Conservation (phyloP, 2,113 vertebrate species). For the Trematomus loennbergii region DNA sequence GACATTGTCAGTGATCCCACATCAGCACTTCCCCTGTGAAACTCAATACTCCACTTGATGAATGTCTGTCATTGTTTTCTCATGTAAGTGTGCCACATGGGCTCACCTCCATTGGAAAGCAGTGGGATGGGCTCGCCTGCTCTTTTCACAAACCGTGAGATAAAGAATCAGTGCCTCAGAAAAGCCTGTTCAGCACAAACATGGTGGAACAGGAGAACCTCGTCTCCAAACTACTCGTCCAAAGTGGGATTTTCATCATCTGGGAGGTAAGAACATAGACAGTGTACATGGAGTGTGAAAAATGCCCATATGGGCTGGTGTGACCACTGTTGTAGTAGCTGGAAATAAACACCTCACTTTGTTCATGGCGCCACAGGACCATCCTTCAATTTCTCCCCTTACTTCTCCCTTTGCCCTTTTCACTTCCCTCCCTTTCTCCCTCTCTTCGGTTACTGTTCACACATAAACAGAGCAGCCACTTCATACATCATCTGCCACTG, state of each 20-base stretch:
- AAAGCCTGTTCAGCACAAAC: conserved; percentile 65
- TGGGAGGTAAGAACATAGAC: conserved; percentile 2
- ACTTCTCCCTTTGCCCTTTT: conserved; percentile 9
- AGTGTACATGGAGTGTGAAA: conserved; percentile 74
- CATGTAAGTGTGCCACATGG: conserved; percentile 33
- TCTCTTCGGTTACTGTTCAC: conserved; percentile 16
- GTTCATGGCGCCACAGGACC: conserved; percentile 19
- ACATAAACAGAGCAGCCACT: conserved; percentile 45
- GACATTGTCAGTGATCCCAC: conserved; percentile 53
- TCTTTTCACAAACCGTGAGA: conserved; percentile 19
- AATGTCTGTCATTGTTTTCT: conserved; percentile 63
- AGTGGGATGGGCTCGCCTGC: conserved; percentile 1
- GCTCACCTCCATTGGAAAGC: conserved; percentile 43
- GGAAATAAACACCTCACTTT: conserved; percentile 67
- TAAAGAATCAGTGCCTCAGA: conserved; percentile 34
- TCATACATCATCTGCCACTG: conserved; percentile 54
- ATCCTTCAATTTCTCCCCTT: conserved; percentile 8
- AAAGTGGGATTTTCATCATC: conserved; percentile 71
- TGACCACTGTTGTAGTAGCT: conserved; percentile 73
- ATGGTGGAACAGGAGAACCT: conserved; percentile 63
- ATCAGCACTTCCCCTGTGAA: conserved; percentile 65
- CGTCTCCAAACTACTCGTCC: conserved; percentile 36
- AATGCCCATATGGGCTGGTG: conserved; percentile 64
- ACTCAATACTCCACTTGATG: conserved; percentile 64
- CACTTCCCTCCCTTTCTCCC: background rate